Evolutionary conservation across 2,888 invertebrate genomes (phyloP), one percentile per base, ranked within the genome.

Genomic region (Euzophera pinguis): DNA sequence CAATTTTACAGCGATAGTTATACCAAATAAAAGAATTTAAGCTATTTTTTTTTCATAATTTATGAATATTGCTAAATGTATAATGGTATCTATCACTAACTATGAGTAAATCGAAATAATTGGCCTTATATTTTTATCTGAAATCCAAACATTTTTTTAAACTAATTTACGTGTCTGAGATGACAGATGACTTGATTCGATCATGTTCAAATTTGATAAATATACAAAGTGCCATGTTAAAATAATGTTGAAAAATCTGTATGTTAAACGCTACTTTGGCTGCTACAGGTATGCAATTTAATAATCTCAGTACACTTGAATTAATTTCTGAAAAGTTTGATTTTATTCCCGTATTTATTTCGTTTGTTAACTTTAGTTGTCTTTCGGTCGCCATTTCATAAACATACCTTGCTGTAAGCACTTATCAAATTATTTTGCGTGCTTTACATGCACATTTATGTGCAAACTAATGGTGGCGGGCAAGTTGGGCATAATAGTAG

Each of bases 101-200:
- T 6, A 32, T 5, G 10, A 14, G 35, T 9, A 37, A 32, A 13
- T 9, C 10, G 16, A 45, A 14, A 1, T 10, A n/a, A 45, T 45
- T 45, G 45, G 32, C 45, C 12, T 27, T 8, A 14, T 45, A 16
- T 1, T 9, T 14, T 45, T 10, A 32, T 32, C 10, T 7, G 7
- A 29, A 47, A 22, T 41, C 29, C 29, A 13, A 57, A 59, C 45
- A 56, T 22, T 62, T 66, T 63, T 64, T 52, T 52, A 60, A 69
- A 67, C 62, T 65, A 69, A 69, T 69, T 65, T 65, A 51, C 51
- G 64, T 69, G 64, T 62, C 64, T 62, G 57, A 45, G 45, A 45
- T 32, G 45, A 16, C 34, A 45, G 34, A 29, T 10, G 12, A 22
- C 43, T 43, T 12, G 1, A 22, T 17, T 22, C 7, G 8, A 10